Percentiles rank a stretch among this genome's conserved stretches.
phyloP scores from a whole-genome alignment of 2,888 invertebrate genomes.

The Drosophila macrospina region DNA sequence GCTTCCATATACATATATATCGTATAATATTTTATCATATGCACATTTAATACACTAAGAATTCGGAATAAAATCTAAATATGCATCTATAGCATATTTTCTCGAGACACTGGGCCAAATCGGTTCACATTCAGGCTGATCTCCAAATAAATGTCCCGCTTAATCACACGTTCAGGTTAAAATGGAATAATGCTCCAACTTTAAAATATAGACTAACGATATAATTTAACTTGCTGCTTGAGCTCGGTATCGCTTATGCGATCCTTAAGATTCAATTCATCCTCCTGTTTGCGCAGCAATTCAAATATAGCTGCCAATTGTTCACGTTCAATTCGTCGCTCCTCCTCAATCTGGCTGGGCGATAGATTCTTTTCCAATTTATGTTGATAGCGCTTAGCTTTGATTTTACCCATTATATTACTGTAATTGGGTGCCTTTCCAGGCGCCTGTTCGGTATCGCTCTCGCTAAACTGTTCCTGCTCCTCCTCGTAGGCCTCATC shows the following conservation, averaged over 20 bases:
- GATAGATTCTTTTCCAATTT: conserved; percentile 71
- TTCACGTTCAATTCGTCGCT: conserved; percentile 84
- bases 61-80: conserved; percentile 17
- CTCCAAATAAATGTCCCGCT: conserved; percentile 2
- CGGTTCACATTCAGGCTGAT: neutral
- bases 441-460: conserved; percentile 35
- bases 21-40: conserved; percentile 11
- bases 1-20: conserved; percentile 1
- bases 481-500: conserved; percentile 67
- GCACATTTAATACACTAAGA: conserved; percentile 13
- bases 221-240: conserved; percentile 84
- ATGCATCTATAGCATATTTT: neutral
- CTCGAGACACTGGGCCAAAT: neutral
- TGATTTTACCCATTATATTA: conserved; percentile 70
- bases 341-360: conserved; percentile 75
- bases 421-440: conserved; percentile 32
- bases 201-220: conserved; percentile 68
- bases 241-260: conserved; percentile 82
- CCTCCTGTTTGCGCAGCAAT: conserved; percentile 85
- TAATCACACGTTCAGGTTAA: conserved; percentile 58
- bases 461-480: conserved; percentile 57
- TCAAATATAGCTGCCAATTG: conserved; percentile 86
- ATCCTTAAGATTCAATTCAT: conserved; percentile 84
- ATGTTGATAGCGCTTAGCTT: conserved; percentile 70
- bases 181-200: conserved; percentile 17